Percentiles rank a stretch among this genome's conserved stretches.
Conservation (phyloP, 2,888 invertebrate genomes). For the Cantharis rustica region DNA sequence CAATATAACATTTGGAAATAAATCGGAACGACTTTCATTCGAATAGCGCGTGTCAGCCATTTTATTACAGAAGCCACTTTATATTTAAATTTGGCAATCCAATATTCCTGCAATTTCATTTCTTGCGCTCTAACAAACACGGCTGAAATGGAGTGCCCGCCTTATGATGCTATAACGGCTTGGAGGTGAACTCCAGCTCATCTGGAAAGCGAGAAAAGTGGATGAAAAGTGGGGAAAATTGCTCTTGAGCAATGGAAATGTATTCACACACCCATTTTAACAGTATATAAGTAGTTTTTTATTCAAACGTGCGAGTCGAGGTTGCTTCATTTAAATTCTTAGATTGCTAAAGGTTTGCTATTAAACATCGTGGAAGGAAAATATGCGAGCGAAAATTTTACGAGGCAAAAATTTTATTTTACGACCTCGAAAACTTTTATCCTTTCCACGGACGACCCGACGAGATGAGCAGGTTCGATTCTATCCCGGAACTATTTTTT, state of each 20-base stretch:
- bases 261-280: conserved; percentile 47
- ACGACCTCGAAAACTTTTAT: not conserved
- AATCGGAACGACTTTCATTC: conserved; percentile 27
- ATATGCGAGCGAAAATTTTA: conserved; percentile 20
- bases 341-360: conserved; percentile 39
- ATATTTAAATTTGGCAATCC: conserved; percentile 57
- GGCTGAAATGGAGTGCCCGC: conserved; percentile 38
- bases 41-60: conserved; percentile 33
- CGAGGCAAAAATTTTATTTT: not conserved
- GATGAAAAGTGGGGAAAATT: conserved; percentile 49
- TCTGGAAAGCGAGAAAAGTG: conserved; percentile 38
- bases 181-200: conserved; percentile 35
- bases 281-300: conserved; percentile 51
- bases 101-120: conserved; percentile 57
- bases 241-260: conserved; percentile 47
- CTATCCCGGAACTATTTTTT: not conserved
- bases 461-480: not conserved
- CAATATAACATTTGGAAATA: conserved; percentile 19
- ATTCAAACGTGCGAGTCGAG: conserved; percentile 45
- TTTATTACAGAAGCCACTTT: conserved; percentile 52
- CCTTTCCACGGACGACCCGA: not conserved
- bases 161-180: conserved; percentile 44
- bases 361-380: conserved; percentile 24
- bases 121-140: conserved; percentile 40
- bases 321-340: conserved; percentile 47